Conservation (phyloP, 2,113 vertebrate species). For the Bubalus kerabau region DNA sequence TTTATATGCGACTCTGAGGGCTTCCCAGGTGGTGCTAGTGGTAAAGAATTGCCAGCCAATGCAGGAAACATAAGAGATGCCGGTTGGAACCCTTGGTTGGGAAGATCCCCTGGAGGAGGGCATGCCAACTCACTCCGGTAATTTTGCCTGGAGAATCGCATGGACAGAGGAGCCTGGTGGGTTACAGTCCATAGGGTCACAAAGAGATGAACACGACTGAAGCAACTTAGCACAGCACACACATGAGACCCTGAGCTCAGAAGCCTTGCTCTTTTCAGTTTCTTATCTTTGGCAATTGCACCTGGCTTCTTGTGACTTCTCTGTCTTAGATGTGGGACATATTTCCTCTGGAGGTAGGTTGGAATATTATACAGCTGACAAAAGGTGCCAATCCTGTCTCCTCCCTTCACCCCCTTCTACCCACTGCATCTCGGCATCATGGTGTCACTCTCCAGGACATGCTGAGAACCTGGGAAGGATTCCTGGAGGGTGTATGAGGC, state of each 20-base stretch:
- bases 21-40: not conserved
- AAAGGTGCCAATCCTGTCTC: not conserved
- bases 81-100: not conserved
- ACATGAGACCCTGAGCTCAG: fast-evolving
- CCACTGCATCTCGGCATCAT: not conserved
- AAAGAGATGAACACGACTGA: not conserved
- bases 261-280: not conserved
- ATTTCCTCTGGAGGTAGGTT: not conserved
- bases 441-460: not conserved
- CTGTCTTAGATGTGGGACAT: not conserved
- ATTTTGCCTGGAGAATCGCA: not conserved
- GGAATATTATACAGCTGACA: not conserved
- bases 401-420: not conserved
- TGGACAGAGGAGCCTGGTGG: not conserved
- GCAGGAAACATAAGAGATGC: not conserved
- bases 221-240: not conserved
- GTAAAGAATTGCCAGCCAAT: not conserved
- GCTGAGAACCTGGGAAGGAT: too few species aligned
- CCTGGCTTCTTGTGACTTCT: not conserved
- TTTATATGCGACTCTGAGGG: not conserved
- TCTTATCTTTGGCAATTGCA: not conserved
- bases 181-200: not conserved
- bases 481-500: not conserved
- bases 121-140: not conserved
- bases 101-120: not conserved